Evolutionary conservation across 2,797 vertebrate genomes (phyloP), one percentile per base, ranked within the genome.

Genomic region (Craterocephalus amniculus): DNA sequence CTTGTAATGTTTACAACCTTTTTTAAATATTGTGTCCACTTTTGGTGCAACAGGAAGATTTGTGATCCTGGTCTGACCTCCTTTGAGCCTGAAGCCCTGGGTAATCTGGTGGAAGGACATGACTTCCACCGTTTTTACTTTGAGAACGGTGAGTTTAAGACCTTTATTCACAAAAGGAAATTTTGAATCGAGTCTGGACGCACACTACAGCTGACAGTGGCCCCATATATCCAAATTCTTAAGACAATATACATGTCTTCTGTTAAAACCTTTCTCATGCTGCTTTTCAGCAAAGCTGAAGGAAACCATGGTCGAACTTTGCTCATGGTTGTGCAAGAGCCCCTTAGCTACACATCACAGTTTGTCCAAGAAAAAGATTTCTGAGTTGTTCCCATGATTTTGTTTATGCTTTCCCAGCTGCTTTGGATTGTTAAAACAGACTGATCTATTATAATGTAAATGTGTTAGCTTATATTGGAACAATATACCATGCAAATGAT

Each of bases 111-210:
- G 32, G 97, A 99, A 92, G 97, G 97, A 48, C 97, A 97, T 80
- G 97, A 99, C 87, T 99, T 99, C 85, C 97, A 99, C 81, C 95
- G 96, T 85, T 99, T 99, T 93, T 98, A 99, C 88, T 98, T 99
- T 18, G 97, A 99, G 83, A 98, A 99, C 74, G 92, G 97, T 98
- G 91, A 75, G 82, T 79, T 68, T 16, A 59, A 58, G 38, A 59
- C 6, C 4, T 13, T 40, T 27, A 34, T 16, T 20, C 20, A n/a
- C 22, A 14, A 34, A 27, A 64, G 34, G 29, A 65, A 55, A 12
- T n/a, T 40, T 31, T 55, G 35, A 49, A 29, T 26, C n/a, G 24
- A 52, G 20, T 0, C 4, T 52, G 27, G 12, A 27, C 40, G 7
- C 9, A 27, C 4, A 7, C 4, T 2, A 18, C 4, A 38, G 36